Base-by-base conservation (phyloP, 2,113 vertebrate species). In the Argyrosomus japonicus region DNA sequence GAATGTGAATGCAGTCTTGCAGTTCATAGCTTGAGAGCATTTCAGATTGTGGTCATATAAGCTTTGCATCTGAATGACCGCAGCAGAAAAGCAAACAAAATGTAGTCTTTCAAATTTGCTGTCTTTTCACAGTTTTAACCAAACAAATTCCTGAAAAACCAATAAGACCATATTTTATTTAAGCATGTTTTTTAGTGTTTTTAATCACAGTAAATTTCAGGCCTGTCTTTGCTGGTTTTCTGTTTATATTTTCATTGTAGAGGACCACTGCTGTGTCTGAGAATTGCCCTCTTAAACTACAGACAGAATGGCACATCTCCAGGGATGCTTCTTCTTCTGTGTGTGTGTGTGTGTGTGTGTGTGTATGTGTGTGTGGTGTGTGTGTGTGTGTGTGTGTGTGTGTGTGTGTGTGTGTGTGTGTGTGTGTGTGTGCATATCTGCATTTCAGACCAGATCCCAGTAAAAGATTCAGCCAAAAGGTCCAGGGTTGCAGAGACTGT, bases 401-500 rank as follows among this genome's bases (percentile, higher is more conserved):
- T 69, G 63, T 21, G 27, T 50, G 60, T 40, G 60, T 17, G 50
- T 3, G 18, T 5, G 19, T 15, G 23, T 69, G 63, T 63, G 36
- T 63, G 63, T 63, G 36, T 69, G 68, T 45, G 45, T 45, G 70
- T 53, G 36, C 15, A 40, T 68, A 64, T 68, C 47, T 29, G 72
- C 40, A 77, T 88, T 75, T 88, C 67, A 83, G 74, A 90, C 75
- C 82, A 89, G 78, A 83, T 80, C 57, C 87, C 80, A 91, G 88
- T 90, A 86, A 93, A 93, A 88, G 80, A 93, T 83, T 77, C 73
- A 87, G 87, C 86, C 89, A 91, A 85, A 87, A 91, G 88, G 87
- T 89, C 86, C 81, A 43, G 86, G 88, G 87, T 86, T 89, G 82
- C 81, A 76, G 67, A 78, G 83, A 75, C 71, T 79, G 79, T 89